Evolutionary conservation across 2,797 vertebrate species (phyloP), one percentile per base, ranked within the genome.

Genomic region (Spatula clypeata): DNA sequence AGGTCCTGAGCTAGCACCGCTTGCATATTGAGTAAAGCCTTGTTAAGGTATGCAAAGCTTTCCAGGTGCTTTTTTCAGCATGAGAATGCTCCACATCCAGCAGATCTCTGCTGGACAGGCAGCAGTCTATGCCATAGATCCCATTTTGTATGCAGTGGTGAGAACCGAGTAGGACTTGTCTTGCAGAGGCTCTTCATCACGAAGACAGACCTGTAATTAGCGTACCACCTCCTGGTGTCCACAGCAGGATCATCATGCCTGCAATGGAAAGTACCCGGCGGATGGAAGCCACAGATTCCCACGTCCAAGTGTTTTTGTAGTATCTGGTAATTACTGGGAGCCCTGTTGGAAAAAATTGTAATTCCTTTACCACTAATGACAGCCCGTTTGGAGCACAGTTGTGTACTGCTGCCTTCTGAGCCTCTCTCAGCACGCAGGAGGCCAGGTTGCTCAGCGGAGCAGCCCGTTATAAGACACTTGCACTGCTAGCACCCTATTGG

Each of bases 171-270:
- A 55, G 76, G 18, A 47, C 20, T 60, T 1, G 0, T 45, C 32
- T 19, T 36, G 11, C 84, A 87, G 60, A 82, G 19, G 24, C 24
- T 73, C 66, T 42, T 83, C 31, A 8, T 31, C 2, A 2, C 44
- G 32, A 86, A 86, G 24, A 29, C 73, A 83, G 73, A 38, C 53
- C 75, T 38, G 11, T 54, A 83, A 96, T 96, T 83, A 88, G 36
- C n/a, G 29, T 44, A 71, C 32, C 75, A 65, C 13, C 82, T 91
- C 93, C 49, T 31, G 49, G 60, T 65, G 53, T 45, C 87, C 60
- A 31, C 44, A 83, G 84, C 53, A 49, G 65, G 65, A 93, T 32
- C 6, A 0, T n/a, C 81, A 14, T 42, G 40, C 23, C 88, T 83
- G 62, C 83, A 44, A 58, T 73, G 55, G 75, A 40, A 86, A 70